phyloP scores from a whole-genome alignment of 2,888 invertebrate genomes.

The Cylloceria caligata region DNA sequence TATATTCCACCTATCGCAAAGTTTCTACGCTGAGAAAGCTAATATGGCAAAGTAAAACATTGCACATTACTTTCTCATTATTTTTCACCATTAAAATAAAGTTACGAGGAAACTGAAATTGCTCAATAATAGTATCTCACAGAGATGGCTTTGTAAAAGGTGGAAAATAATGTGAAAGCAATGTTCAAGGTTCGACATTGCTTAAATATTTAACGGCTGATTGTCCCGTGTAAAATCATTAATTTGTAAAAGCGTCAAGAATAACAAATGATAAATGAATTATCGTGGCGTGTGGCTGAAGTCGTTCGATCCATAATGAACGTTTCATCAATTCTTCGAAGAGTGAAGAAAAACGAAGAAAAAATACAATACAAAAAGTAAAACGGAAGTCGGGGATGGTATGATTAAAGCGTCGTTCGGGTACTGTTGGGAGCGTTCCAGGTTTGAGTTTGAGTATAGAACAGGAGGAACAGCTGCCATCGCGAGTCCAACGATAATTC shows the following conservation, averaged over 20 bases:
- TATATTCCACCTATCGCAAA: no score
- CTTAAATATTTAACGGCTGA: background rate
- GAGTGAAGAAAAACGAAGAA: slow-evolving; percentile 10
- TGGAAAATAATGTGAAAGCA: no score
- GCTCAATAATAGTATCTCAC: no score
- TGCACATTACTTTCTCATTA: no score
- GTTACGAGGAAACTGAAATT: no score
- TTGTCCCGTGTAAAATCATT: background rate
- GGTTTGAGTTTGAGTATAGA: slow-evolving; percentile 56
- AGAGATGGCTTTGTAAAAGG: no score
- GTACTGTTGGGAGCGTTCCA: slow-evolving; percentile 45
- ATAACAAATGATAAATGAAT: slow-evolving; percentile 15
- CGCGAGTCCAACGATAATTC: slow-evolving; percentile 78
- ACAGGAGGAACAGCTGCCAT: slow-evolving; percentile 71
- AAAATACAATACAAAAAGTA: slow-evolving; percentile 24
- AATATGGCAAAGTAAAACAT: no score
- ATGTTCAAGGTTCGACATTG: no score
- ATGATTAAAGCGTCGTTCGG: slow-evolving; percentile 50
- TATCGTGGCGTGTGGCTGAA: slow-evolving; percentile 33
- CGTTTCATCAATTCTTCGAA: slow-evolving; percentile 28
- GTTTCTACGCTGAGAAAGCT: no score
- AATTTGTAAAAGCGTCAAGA: background rate
- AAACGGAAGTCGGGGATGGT: slow-evolving; percentile 36
- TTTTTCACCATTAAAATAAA: no score
- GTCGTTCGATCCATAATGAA: slow-evolving; percentile 19